Evolutionary conservation across 1,140 invertebrate species (phyloP).

Genomic region (Brachionus manjavacas): DNA sequence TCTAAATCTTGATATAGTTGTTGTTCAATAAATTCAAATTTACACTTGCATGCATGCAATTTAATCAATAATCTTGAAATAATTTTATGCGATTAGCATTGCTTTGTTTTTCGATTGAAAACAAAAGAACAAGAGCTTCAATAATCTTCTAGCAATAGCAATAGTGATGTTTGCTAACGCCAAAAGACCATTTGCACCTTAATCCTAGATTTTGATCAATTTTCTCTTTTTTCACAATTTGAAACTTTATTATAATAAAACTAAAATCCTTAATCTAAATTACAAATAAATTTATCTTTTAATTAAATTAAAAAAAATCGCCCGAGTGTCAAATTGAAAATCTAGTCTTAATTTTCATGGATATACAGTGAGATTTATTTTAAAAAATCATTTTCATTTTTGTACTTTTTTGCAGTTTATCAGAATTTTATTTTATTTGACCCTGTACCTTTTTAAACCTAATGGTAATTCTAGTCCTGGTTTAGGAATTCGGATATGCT

Average conservation of each 20-base stretch:
- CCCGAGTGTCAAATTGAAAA: too few relatives aligned
- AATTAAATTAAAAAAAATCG: background rate
- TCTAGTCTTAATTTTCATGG: too few relatives aligned
- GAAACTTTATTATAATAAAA: background rate
- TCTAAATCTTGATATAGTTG: background rate
- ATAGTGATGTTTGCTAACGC: background rate
- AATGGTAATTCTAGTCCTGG: too few relatives aligned
- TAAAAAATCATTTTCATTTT: too few relatives aligned
- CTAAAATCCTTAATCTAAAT: background rate
- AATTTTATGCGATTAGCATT: conserved; percentile 9
- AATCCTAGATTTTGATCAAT: background rate
- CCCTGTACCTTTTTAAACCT: too few relatives aligned
- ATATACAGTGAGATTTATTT: too few relatives aligned
- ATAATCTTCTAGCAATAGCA: background rate
- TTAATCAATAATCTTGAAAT: conserved; percentile 41
- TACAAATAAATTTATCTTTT: background rate
- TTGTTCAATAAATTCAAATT: conserved; percentile 38
- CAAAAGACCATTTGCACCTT: background rate
- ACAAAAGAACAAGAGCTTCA: background rate
- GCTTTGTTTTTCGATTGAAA: conserved; percentile 11
- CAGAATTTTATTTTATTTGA: too few relatives aligned
- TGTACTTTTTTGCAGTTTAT: too few relatives aligned
- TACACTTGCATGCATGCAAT: conserved; percentile 40
- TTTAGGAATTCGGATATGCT: too few relatives aligned
- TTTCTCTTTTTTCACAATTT: background rate